phyloP scores from a whole-genome alignment of 2,797 vertebrate species.

The Ctenopoma kingsleyae region DNA sequence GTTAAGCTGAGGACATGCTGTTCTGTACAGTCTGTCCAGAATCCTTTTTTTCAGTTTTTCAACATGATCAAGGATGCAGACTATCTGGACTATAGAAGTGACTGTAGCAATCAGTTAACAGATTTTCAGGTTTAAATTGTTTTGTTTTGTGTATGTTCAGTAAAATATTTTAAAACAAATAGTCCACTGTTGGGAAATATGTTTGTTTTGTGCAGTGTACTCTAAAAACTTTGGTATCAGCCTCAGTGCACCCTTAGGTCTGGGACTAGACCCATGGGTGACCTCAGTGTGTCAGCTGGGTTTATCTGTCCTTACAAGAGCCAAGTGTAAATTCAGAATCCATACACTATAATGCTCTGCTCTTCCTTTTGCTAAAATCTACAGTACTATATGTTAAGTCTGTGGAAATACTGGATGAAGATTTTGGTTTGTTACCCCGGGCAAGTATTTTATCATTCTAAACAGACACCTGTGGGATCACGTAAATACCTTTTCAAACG shows the following conservation, averaged over 20 bases:
- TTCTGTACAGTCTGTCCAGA: neutral
- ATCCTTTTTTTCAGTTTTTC: too few species aligned
- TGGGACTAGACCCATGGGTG: too few species aligned
- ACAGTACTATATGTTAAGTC: neutral
- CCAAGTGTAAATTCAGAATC: conserved; percentile 4
- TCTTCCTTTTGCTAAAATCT: neutral
- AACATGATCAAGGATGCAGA: conserved; percentile 3
- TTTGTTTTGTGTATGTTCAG: neutral
- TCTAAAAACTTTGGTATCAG: too few species aligned
- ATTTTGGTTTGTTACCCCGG: neutral
- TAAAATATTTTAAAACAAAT: neutral
- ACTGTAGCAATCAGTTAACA: conserved; percentile 20
- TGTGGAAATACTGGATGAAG: neutral
- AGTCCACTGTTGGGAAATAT: neutral
- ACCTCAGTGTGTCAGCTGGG: too few species aligned
- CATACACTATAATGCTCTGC: neutral
- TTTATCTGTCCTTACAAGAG: neutral
- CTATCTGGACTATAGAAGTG: neutral
- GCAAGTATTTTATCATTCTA: neutral
- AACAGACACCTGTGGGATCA: neutral
- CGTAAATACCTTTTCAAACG: neutral
- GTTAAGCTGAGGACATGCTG: neutral
- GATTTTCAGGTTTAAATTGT: conserved; percentile 1
- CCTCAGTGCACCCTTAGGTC: too few species aligned
- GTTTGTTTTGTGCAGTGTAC: neutral